A percentile compares a stretch with the other conserved stretches of the same genome.
These are phyloP conservation scores for Myripristis jacobus DNA, from an alignment of 2,797 vertebrate genomes.

Conservation along the genomic window DNA sequence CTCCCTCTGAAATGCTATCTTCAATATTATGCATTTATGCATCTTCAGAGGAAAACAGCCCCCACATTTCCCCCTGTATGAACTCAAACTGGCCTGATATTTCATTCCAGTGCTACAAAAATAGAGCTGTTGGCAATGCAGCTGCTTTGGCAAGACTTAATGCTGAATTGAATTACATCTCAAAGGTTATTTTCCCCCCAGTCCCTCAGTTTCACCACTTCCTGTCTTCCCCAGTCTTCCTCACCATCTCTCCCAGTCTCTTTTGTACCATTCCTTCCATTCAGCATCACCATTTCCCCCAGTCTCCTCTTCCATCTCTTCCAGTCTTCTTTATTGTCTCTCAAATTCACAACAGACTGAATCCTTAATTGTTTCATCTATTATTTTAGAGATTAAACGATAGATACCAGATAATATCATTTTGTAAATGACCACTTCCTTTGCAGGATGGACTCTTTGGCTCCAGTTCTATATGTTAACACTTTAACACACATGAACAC, in stretches of 20 bases:
- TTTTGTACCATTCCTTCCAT: too few species aligned
- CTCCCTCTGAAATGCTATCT: constrained; percentile 48
- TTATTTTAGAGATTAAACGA: too few species aligned
- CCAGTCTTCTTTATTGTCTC: neutral
- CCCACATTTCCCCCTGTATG: constrained; percentile 1
- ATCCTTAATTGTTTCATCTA: too few species aligned
- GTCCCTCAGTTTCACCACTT: neutral
- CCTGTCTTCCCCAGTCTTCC: too few species aligned
- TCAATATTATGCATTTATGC: constrained; percentile 50
- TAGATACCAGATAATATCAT: too few species aligned
- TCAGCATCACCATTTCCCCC: neutral
- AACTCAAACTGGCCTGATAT: constrained; percentile 17
- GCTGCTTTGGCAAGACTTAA: constrained; percentile 15
- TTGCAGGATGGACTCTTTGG: too few species aligned
- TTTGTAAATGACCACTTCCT: too few species aligned
- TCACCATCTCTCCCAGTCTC: too few species aligned
- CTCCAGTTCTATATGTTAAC: too few species aligned
- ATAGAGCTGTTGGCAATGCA: constrained; percentile 24
- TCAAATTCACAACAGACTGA: too few species aligned
- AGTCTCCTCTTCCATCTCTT: neutral
- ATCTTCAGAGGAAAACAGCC: constrained; percentile 33
- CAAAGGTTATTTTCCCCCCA: constrained; percentile 33
- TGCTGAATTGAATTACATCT: constrained; percentile 33
- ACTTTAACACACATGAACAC: too few species aligned
- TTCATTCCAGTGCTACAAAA: constrained; percentile 34